Conservation (phyloP, 2,888 invertebrate species). For the Tetragonisca angustula region DNA sequence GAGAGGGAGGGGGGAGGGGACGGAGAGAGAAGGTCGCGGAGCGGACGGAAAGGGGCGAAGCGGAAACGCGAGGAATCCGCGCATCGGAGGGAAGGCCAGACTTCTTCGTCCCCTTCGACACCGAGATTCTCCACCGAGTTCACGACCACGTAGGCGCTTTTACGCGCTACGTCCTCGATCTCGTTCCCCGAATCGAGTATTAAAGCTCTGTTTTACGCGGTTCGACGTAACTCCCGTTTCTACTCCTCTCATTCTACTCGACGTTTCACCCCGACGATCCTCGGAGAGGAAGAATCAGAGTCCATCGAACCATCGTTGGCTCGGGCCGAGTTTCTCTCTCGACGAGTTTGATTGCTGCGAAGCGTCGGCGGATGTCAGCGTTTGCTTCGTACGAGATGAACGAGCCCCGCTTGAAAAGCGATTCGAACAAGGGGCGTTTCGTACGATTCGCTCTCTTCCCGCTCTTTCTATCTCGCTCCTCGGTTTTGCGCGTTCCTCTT, state of each 20-base stretch:
- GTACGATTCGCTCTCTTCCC: neutral
- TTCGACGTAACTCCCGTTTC: slow-evolving; percentile 1
- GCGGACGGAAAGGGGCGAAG: neutral
- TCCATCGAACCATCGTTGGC: slow-evolving; percentile 20
- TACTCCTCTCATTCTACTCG: neutral
- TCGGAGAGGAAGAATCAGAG: slow-evolving; percentile 44
- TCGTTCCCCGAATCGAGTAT: slow-evolving; percentile 56
- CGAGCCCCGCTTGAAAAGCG: slow-evolving; percentile 42
- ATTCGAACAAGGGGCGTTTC: slow-evolving; percentile 47
- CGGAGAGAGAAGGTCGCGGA: too few relatives aligned
- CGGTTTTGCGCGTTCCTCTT: neutral
- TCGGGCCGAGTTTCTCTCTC: slow-evolving; percentile 6
- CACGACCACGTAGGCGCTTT: slow-evolving; percentile 71
- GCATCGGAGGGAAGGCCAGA: slow-evolving; percentile 17
- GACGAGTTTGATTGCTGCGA: slow-evolving; percentile 70
- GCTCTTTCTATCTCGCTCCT: neutral
- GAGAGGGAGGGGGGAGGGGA: slow-evolving; percentile 13
- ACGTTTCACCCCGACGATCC: slow-evolving; percentile 2
- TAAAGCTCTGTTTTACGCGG: slow-evolving; percentile 71
- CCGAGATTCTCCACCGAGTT: slow-evolving; percentile 28
- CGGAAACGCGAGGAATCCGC: slow-evolving; percentile 38
- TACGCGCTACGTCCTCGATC: slow-evolving; percentile 56
- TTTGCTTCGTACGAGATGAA: slow-evolving; percentile 53
- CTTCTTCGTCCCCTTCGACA: slow-evolving; percentile 45
- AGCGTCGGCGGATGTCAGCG: slow-evolving; percentile 60